Evolutionary conservation across 2,113 vertebrate species (phyloP).

Genomic region (Bubo scandiacus): DNA sequence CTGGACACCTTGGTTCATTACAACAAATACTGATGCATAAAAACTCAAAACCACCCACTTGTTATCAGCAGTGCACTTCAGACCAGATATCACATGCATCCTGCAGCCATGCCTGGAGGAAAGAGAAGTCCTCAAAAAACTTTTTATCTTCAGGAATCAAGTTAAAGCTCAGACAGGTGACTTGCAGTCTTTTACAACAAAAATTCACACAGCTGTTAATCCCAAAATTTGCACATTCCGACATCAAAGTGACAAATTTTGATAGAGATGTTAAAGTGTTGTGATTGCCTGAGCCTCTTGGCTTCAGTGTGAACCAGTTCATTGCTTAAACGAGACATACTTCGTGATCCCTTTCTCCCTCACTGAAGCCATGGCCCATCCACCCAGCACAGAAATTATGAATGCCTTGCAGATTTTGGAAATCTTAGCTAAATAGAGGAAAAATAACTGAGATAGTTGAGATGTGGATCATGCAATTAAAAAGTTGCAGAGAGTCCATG

Average conservation of each 20-base stretch:
- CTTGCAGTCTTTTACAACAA: not conserved
- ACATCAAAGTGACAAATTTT: not conserved
- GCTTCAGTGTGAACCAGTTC: not conserved
- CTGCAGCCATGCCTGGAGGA: not conserved
- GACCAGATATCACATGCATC: rapidly evolving
- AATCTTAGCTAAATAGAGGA: not conserved
- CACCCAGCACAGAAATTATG: not conserved
- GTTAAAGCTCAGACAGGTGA: not conserved
- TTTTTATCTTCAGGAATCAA: not conserved
- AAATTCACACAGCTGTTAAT: not conserved
- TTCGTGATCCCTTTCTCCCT: not conserved
- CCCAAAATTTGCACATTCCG: not conserved
- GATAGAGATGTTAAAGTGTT: not conserved
- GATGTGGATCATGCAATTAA: not conserved
- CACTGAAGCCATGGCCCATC: not conserved
- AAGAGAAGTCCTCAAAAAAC: not conserved
- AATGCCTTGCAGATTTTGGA: not conserved
- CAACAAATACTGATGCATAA: not conserved
- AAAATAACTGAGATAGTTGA: not conserved
- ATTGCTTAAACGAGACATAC: rapidly evolving
- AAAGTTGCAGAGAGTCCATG: not conserved
- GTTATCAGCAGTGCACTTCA: not conserved
- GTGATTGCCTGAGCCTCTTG: not conserved
- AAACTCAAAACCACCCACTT: not conserved
- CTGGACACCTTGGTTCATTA: not conserved